Base-by-base conservation (phyloP, 1,140 invertebrate species). In the Colletes latitarsis region DNA sequence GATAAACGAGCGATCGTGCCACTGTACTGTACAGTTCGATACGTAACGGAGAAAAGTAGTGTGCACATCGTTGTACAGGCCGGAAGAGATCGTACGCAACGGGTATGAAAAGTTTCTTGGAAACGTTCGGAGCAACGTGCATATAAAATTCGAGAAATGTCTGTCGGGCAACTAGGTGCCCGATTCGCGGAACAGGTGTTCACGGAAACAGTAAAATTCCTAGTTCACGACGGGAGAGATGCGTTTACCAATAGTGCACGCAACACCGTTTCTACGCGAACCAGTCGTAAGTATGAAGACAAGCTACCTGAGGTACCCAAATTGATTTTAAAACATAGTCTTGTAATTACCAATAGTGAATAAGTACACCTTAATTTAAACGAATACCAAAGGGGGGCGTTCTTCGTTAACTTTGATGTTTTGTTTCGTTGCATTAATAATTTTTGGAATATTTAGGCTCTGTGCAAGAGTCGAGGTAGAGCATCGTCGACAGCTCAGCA, bases 61-160 rank as follows among this genome's bases (percentile, higher is more conserved):
- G 71, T 49, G 52, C 30, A 53, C n/a, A 63, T 58, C 17, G 64
- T 19, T 49, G 30, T 43, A n/a, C 66, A 30, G 60, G 43, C 67
- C 39, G 69, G 43, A 53, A 41, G n/a, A 60, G 57, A 67, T 73
- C 74, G 63, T 58, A 74, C 74, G 79, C 57, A 21, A 30, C 41
- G 72, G 66, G 85, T 85, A 68, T 82, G 76, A 86, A 85, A 86
- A 82, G 69, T 64, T 86, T 86, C 84, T 73, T 57, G 71, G 84
- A 86, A 86, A 72, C 63, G 79, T 55, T 76, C 73, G 49, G 70
- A 55, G 66, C n/a, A 75, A 53, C 86, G 85, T 89, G 88, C 89
- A 85, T 88, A 84, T 86, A 90, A 85, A 89, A 81, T 91, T 88
- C 83, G 84, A 88, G 86, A 66, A 83, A 83, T 75, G 57, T 76